Evolutionary conservation across 2,888 invertebrate species (phyloP).

Genomic region (Oxyscelio sp.): DNA sequence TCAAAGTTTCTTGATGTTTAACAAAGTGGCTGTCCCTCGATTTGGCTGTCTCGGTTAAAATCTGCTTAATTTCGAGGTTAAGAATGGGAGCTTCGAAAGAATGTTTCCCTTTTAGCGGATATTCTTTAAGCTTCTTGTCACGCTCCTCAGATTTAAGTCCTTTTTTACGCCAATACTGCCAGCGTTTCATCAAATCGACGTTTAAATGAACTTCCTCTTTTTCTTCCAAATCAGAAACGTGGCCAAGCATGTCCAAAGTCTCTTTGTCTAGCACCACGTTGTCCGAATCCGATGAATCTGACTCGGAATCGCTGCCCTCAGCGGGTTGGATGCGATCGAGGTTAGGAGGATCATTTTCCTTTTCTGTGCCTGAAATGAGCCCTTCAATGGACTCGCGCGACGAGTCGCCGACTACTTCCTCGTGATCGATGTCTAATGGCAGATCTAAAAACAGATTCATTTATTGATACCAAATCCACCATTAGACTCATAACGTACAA

Average conservation of each 20-base stretch:
- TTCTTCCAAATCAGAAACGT: constrained; percentile 1
- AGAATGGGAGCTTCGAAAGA: constrained; percentile 19
- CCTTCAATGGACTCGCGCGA: too few relatives aligned
- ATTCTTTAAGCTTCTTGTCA: neutral
- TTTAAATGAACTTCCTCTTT: neutral
- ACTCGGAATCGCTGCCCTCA: neutral
- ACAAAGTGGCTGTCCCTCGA: constrained; percentile 17
- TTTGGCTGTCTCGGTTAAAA: constrained; percentile 4
- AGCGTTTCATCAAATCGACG: neutral
- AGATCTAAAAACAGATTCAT: too few relatives aligned
- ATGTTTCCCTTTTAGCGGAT: constrained; percentile 4
- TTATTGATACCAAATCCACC: too few relatives aligned
- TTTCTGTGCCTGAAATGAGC: too few relatives aligned
- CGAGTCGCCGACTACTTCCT: neutral
- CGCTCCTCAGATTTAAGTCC: constrained; percentile 22
- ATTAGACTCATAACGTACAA: too few relatives aligned
- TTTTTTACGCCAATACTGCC: constrained; percentile 31
- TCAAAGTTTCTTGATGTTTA: neutral
- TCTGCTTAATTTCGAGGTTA: constrained; percentile 23
- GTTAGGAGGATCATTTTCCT: too few relatives aligned
- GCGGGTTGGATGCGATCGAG: too few relatives aligned
- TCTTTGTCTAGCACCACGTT: constrained; percentile 4
- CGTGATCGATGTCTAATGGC: too few relatives aligned
- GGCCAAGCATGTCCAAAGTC: constrained; percentile 2
- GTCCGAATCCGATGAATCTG: neutral